phyloP scores from a whole-genome alignment of 2,797 vertebrate species.

The Paramormyrops hopkinsi region DNA sequence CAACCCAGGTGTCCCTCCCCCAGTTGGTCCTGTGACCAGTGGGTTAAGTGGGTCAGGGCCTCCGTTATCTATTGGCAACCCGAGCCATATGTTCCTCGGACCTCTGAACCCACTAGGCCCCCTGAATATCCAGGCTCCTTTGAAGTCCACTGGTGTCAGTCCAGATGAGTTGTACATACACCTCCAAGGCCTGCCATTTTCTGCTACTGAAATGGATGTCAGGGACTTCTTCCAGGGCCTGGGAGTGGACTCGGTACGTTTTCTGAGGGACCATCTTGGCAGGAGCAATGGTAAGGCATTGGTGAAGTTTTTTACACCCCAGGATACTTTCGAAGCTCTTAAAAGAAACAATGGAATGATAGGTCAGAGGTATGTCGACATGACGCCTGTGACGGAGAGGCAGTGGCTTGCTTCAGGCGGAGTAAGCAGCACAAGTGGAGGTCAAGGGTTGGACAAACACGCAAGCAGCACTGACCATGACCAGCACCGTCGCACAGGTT shows the following conservation, averaged over 20 bases:
- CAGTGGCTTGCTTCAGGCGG: conserved; percentile 74
- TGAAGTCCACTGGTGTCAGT: conserved; percentile 79
- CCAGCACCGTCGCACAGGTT: conserved; percentile 50
- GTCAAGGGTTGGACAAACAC: conserved; percentile 37
- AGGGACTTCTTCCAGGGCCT: conserved; percentile 91
- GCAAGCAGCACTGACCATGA: conserved; percentile 39
- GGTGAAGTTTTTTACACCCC: conserved; percentile 87
- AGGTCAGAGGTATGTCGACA: conserved; percentile 91
- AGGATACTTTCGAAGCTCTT: conserved; percentile 91
- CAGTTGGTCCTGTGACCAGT: conserved; percentile 76
- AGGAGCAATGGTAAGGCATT: conserved; percentile 85
- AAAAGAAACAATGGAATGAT: conserved; percentile 89
- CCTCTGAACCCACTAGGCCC: conserved; percentile 75
- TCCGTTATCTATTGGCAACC: conserved; percentile 73
- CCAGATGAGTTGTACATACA: conserved; percentile 86
- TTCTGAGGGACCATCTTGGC: conserved; percentile 83
- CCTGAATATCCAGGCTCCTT: conserved; percentile 76
- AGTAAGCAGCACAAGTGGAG: conserved; percentile 53
- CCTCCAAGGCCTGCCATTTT: conserved; percentile 88
- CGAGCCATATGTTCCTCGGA: conserved; percentile 87
- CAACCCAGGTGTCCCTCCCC: conserved; percentile 80
- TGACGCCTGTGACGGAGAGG: conserved; percentile 84
- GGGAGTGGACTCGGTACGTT: conserved; percentile 76
- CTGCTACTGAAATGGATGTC: conserved; percentile 81
- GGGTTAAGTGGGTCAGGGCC: conserved; percentile 76